phyloP scores from a whole-genome alignment of 2,113 vertebrate species.

The Gyps fulvus region DNA sequence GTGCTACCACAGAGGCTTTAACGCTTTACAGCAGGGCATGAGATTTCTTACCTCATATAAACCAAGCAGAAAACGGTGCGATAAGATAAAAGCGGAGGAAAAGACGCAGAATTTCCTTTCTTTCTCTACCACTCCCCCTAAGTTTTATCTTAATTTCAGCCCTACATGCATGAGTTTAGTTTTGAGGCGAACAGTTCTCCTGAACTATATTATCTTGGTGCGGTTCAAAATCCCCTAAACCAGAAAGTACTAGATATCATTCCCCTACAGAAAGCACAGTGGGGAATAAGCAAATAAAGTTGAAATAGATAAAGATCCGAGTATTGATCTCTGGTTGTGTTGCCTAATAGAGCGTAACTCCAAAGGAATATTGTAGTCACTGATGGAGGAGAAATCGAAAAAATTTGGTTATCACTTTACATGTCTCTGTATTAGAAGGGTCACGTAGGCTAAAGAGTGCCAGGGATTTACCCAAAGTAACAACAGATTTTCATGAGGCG shows the following conservation, averaged over 20 bases:
- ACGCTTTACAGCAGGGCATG: neutral
- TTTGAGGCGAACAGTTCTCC: neutral
- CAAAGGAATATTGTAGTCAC: slow-evolving; percentile 60
- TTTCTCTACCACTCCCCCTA: neutral
- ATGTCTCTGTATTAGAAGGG: slow-evolving; percentile 44
- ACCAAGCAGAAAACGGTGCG: neutral
- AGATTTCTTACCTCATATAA: neutral
- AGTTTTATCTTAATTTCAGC: slow-evolving; percentile 13
- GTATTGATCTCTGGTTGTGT: slow-evolving; percentile 71
- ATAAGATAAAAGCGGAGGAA: neutral
- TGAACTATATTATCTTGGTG: neutral
- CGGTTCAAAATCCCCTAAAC: neutral
- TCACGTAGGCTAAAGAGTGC: slow-evolving; percentile 38
- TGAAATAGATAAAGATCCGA: slow-evolving; percentile 63
- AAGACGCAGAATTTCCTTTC: neutral
- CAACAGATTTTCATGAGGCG: neutral
- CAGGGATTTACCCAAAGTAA: slow-evolving; percentile 19
- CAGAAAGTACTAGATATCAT: neutral
- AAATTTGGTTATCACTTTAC: slow-evolving; percentile 49
- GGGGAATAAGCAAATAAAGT: slow-evolving; percentile 58
- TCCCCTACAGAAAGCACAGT: slow-evolving; percentile 2
- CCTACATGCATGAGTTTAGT: neutral
- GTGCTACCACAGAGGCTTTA: neutral
- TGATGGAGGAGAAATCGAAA: slow-evolving; percentile 56
- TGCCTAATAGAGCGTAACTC: slow-evolving; percentile 61